These are phyloP conservation scores for Drosophila suboccidentalis DNA, from an alignment of 2,888 invertebrate species.

Conservation along the genomic window DNA sequence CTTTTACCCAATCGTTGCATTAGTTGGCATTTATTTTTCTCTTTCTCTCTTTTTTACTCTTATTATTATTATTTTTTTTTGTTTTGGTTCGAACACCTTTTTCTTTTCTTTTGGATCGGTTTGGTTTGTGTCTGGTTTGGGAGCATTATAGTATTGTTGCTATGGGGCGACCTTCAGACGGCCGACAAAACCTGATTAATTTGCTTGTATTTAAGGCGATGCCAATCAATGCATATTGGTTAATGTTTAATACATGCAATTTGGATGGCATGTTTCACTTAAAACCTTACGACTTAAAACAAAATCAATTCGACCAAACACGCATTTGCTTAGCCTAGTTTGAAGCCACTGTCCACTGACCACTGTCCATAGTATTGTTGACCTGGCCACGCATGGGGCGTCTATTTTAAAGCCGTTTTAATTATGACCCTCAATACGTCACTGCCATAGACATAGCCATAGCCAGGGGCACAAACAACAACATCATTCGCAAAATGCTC, in stretches of 20 bases:
- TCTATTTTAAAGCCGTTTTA: slow-evolving; percentile 36
- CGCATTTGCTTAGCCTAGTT: slow-evolving; percentile 74
- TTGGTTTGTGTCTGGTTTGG: slow-evolving; percentile 37
- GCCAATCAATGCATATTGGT: slow-evolving; percentile 66
- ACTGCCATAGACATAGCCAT: slow-evolving; percentile 10
- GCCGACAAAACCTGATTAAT: slow-evolving; percentile 63
- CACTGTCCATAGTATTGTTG: slow-evolving; percentile 18
- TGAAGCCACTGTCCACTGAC: slow-evolving; percentile 16
- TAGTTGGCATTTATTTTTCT: slow-evolving; percentile 52
- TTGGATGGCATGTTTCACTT: slow-evolving; percentile 63
- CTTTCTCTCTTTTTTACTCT: slow-evolving; percentile 1
- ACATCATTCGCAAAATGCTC: slow-evolving; percentile 31
- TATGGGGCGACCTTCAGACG: slow-evolving; percentile 46
- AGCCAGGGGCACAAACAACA: slow-evolving; percentile 10
- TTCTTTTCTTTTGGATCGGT: slow-evolving; percentile 32
- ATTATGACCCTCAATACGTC: slow-evolving; percentile 34
- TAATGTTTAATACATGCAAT: slow-evolving; percentile 70
- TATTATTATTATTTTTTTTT: background rate
- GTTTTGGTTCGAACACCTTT: slow-evolving; percentile 26
- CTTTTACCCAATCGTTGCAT: slow-evolving; percentile 60
- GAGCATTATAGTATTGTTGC: slow-evolving; percentile 33
- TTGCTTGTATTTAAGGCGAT: slow-evolving; percentile 60
- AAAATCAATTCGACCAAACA: slow-evolving; percentile 51
- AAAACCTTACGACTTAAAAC: slow-evolving; percentile 38
- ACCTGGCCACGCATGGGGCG: slow-evolving; percentile 43